These are phyloP conservation scores for Alsophila aescularia DNA, from an alignment of 2,888 invertebrate species.

Conservation along the genomic window DNA sequence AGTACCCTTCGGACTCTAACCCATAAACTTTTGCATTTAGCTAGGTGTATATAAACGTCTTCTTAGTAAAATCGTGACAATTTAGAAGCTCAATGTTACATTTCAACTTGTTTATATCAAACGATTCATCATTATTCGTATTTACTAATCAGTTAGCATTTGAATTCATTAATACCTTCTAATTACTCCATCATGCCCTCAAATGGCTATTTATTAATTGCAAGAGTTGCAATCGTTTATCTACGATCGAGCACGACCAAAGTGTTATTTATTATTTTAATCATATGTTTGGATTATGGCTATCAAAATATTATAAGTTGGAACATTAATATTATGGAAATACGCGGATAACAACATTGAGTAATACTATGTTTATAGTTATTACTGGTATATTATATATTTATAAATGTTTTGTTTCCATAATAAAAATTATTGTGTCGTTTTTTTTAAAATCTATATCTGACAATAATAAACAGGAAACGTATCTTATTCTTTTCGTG, in stretches of 20 bases:
- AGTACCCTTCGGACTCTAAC: too few species aligned
- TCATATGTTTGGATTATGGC: constrained; percentile 25
- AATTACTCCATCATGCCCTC: constrained; percentile 30
- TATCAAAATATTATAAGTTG: constrained; percentile 17
- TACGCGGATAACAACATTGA: background rate
- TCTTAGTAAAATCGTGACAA: constrained; percentile 27
- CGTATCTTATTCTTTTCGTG: too few species aligned
- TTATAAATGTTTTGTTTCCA: too few species aligned
- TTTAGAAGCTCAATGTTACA: constrained; percentile 28
- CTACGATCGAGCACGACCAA: constrained; percentile 18
- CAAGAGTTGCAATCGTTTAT: constrained; percentile 19
- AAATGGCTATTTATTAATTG: constrained; percentile 28
- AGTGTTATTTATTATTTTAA: constrained; percentile 27
- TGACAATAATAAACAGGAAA: too few species aligned
- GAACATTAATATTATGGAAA: background rate
- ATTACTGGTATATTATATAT: too few species aligned
- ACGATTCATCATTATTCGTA: constrained; percentile 17
- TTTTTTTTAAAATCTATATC: too few species aligned
- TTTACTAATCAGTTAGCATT: constrained; percentile 11
- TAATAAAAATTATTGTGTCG: too few species aligned
- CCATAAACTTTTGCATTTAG: too few species aligned
- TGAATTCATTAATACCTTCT: constrained; percentile 21
- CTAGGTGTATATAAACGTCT: background rate
- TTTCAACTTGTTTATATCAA: constrained; percentile 12
- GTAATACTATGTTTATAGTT: background rate